A percentile compares a stretch with the other conserved stretches of the same genome.
Evolutionary conservation across 92 coral and sea anemone species (phyloP).

Genomic region (Parazoanthus atlanticus): DNA sequence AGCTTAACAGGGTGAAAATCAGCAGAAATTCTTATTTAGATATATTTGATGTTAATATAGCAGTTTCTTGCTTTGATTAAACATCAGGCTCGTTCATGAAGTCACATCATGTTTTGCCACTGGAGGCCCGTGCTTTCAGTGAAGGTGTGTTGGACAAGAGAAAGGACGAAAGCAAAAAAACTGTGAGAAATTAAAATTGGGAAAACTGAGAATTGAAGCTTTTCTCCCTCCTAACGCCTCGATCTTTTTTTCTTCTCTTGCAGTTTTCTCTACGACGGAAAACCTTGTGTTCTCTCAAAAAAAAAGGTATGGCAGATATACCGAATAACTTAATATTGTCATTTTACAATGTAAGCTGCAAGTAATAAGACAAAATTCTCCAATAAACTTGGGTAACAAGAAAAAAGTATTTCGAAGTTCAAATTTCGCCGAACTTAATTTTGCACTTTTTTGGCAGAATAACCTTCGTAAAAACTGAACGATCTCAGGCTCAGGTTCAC

Average conservation of each 20-base stretch:
- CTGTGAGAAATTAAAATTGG: neutral
- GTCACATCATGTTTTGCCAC: neutral
- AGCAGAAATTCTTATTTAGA: neutral
- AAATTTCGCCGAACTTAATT: too few relatives aligned
- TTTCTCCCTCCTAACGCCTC: neutral
- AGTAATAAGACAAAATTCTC: too few relatives aligned
- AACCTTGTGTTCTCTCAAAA: too few relatives aligned
- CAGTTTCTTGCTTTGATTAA: neutral
- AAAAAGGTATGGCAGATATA: too few relatives aligned
- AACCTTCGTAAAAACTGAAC: too few relatives aligned
- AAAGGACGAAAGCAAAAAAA: neutral
- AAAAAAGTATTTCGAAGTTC: too few relatives aligned
- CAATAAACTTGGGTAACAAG: too few relatives aligned
- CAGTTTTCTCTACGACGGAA: too few relatives aligned
- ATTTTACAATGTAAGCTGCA: too few relatives aligned
- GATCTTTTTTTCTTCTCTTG: too few relatives aligned
- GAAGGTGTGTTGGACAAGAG: neutral
- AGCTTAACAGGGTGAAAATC: neutral
- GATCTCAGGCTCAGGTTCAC: neutral
- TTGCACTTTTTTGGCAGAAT: too few relatives aligned
- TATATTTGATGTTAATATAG: neutral
- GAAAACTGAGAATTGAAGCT: neutral
- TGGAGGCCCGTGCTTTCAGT: neutral
- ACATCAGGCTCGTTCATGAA: conserved; percentile 1
- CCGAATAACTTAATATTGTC: too few relatives aligned